Base-by-base conservation (phyloP, 2,113 vertebrate species). In the Arothron firmamentum region DNA sequence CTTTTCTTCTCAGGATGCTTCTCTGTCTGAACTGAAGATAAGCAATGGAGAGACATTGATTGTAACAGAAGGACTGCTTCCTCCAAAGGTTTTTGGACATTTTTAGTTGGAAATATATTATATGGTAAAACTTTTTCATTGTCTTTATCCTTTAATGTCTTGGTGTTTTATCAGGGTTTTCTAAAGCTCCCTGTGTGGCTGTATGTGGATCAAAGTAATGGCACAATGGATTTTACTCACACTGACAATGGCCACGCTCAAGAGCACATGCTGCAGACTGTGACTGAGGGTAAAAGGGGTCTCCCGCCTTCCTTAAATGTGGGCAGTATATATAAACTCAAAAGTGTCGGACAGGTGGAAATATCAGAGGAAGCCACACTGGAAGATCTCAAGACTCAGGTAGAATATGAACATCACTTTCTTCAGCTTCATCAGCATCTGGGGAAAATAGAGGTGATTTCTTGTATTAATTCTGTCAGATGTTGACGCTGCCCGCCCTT, bases 351-450 rank as follows among this genome's bases (percentile, higher is more conserved):
- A 31, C 84, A 88, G 56, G 55, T 96, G 43, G 92, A 96, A 62
- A 93, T 98, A 80, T 89, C 93, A 7, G 92, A 90, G 56, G 94
- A 95, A 9, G 92, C 92, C 55, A 85, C 87, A 0, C 60, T 98
- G 79, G 88, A 88, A 9, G 94, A 98, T 19, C 88, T 98, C 42
- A 97, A 96, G 82, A 86, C 88, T 76, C 95, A 97, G 94, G 96
- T 97, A 83, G 74, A 5, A 8, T 15, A 38, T 28, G 8, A 15
- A 6, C 4, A 7, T 8, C n/a, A 13, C 7, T 47, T 47, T 47
- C n/a, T n/a, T 17, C 45, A 47, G 6, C 31, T 10, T 34, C 31
- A 8, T 34, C 8, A 34, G 9, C 31, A 34, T 34, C 8, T 12
- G 34, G 34, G 8, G 34, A 38, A 12, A 11, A 38, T 11, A 46